phyloP scores from a whole-genome alignment of 2,113 vertebrate genomes.

The Hoplias malabaricus region DNA sequence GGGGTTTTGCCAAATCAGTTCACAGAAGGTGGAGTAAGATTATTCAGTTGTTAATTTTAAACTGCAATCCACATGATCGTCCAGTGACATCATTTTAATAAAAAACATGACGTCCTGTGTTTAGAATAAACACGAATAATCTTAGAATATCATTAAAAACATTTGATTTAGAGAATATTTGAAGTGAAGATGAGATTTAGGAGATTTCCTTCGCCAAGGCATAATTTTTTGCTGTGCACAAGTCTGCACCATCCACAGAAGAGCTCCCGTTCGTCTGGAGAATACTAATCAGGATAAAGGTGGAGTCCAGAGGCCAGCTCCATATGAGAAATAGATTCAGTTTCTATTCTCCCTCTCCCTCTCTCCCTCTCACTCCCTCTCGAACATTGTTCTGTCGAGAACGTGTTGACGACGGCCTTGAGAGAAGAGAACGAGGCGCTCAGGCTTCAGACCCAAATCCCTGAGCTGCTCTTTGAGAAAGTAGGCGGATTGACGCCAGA shows the following conservation, averaged over 20 bases:
- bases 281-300: constrained; percentile 44
- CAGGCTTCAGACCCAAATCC: constrained; percentile 7
- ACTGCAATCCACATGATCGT: no score
- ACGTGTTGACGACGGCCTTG: background rate
- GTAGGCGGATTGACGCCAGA: constrained; percentile 50
- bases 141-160: no score
- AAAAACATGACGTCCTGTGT: no score
- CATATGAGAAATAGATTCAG: constrained; percentile 38
- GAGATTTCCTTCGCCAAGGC: no score
- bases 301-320: constrained; percentile 13
- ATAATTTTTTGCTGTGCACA: no score
- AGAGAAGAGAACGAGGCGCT: constrained; percentile 1
- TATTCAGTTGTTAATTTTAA: no score
- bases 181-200: no score
- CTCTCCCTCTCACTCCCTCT: constrained; percentile 25
- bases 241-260: background rate
- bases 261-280: background rate
- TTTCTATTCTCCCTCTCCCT: constrained; percentile 10
- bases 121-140: no score
- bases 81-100: no score
- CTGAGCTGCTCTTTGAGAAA: constrained; percentile 5
- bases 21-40: no score
- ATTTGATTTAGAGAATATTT: no score
- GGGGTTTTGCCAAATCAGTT: no score
- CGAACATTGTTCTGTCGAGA: constrained; percentile 7